phyloP scores from a whole-genome alignment of 2,888 invertebrate species.

The Ormia ochracea region DNA sequence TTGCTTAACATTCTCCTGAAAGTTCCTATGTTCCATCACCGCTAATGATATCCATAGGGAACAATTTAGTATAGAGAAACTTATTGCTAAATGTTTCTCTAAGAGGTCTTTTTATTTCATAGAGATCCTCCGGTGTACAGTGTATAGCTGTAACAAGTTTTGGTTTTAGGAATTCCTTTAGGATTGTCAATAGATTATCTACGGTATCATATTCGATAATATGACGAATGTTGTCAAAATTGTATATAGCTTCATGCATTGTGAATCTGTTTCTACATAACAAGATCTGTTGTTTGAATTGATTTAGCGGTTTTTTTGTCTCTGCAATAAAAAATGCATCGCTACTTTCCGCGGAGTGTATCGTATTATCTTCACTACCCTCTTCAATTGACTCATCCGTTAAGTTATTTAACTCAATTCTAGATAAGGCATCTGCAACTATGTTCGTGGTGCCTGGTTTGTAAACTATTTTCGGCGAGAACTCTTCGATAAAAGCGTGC shows the following conservation, averaged over 20 bases:
- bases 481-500: background rate
- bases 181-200: background rate
- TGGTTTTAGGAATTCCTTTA: background rate
- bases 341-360: background rate
- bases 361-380: no score
- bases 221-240: background rate
- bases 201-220: background rate
- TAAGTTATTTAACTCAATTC: no score
- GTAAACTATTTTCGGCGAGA: background rate
- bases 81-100: conserved; percentile 9
- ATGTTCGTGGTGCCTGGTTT: background rate
- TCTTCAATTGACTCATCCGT: no score
- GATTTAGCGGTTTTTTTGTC: background rate
- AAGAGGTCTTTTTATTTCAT: conserved; percentile 30
- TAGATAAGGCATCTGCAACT: no score
- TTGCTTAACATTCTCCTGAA: conserved; percentile 18
- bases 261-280: background rate
- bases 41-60: background rate
- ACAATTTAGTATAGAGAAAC: conserved; percentile 15
- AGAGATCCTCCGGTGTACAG: conserved; percentile 28
- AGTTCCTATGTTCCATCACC: conserved; percentile 6
- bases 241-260: background rate
- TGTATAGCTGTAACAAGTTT: conserved; percentile 39
- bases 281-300: conserved; percentile 3
- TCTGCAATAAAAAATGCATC: background rate